Conservation (phyloP, 2,888 invertebrate species). For the Coremacera marginata region DNA sequence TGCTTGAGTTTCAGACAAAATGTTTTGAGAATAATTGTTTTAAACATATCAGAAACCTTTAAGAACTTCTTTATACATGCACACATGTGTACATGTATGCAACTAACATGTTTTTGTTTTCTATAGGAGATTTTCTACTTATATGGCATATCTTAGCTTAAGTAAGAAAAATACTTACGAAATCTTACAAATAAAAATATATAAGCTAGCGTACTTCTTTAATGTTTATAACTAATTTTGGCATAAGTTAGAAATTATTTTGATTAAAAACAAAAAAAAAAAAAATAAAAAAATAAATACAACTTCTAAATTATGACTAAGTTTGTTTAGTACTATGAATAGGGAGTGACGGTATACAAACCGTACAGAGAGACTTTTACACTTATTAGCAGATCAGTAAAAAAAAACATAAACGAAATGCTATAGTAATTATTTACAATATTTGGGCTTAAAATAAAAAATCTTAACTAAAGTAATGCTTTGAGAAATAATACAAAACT, state of each 20-base stretch:
- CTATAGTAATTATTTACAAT: slow-evolving; percentile 25
- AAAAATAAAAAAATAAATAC: too few species aligned
- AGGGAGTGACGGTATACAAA: neutral
- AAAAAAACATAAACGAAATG: neutral
- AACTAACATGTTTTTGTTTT: neutral
- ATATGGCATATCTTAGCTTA: slow-evolving; percentile 9
- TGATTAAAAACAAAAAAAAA: neutral
- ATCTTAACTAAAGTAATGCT: neutral
- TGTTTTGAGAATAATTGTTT: slow-evolving; percentile 9
- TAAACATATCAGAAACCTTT: neutral
- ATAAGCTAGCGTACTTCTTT: slow-evolving; percentile 13
- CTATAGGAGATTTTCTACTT: slow-evolving; percentile 11
- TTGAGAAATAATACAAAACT: slow-evolving; percentile 18
- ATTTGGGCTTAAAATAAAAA: neutral
- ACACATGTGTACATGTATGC: too few species aligned
- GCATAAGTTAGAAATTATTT: slow-evolving; percentile 44
- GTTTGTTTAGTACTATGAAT: neutral
- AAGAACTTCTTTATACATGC: neutral
- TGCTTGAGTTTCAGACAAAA: neutral
- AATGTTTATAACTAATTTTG: slow-evolving; percentile 53
- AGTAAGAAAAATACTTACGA: slow-evolving; percentile 57
- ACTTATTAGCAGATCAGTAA: neutral
- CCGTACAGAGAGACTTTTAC: neutral
- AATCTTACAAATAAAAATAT: slow-evolving; percentile 49
- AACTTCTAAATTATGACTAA: slow-evolving; percentile 23